These are phyloP conservation scores for Stictocephala bisonia DNA, from an alignment of 2,888 invertebrate genomes.

Conservation along the genomic window DNA sequence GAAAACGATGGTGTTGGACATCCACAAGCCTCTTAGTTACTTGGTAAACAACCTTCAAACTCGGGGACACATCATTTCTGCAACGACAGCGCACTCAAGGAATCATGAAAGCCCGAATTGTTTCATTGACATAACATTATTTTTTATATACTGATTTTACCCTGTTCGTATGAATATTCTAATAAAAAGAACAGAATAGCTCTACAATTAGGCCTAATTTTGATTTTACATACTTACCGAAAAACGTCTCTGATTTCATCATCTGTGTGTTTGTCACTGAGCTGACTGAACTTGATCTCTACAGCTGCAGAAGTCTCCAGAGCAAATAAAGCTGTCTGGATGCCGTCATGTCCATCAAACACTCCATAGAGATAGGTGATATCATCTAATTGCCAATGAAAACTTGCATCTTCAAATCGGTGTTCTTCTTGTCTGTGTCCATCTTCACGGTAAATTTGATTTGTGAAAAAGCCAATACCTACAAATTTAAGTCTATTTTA, in stretches of 20 bases:
- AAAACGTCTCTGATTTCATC: conserved; percentile 83
- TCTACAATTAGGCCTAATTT: no score
- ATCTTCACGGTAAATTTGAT: conserved; percentile 78
- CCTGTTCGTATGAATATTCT: no score
- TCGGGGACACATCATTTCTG: no score
- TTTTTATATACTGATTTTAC: no score
- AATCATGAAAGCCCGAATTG: no score
- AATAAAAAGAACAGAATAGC: no score
- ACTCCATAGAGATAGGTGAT: conserved; percentile 84
- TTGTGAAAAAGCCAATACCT: conserved; percentile 83
- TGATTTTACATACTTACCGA: no score
- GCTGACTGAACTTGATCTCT: conserved; percentile 79
- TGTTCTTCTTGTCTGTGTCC: conserved; percentile 77
- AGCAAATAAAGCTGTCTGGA: conserved; percentile 79
- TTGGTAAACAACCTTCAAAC: no score
- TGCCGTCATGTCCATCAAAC: conserved; percentile 87
- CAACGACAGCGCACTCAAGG: no score
- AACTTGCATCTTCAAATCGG: conserved; percentile 80
- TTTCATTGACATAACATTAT: no score
- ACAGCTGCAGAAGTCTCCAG: conserved; percentile 88
- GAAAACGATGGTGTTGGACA: no score
- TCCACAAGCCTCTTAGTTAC: no score
- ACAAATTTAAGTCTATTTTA: conserved; percentile 18
- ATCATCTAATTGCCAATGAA: conserved; percentile 81
- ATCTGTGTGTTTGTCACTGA: conserved; percentile 76